These are phyloP conservation scores for Neodiprion lecontei DNA, from an alignment of 1,140 invertebrate genomes.

Conservation along the genomic window DNA sequence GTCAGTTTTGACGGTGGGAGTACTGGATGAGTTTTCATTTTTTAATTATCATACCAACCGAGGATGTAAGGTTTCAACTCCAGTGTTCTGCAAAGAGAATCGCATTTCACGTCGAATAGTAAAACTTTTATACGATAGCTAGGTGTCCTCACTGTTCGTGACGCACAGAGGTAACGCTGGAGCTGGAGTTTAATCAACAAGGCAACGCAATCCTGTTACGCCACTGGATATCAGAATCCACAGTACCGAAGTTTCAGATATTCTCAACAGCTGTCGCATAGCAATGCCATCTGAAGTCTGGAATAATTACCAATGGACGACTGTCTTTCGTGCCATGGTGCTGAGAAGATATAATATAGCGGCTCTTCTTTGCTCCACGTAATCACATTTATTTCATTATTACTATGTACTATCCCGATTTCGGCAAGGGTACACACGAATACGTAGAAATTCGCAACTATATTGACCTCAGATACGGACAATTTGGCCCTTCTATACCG, in stretches of 20 bases:
- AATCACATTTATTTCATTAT: too few species aligned
- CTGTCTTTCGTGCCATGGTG: not conserved
- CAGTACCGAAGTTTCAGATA: not conserved
- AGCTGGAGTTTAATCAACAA: not conserved
- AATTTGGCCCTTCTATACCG: not conserved
- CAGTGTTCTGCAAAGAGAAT: too few species aligned
- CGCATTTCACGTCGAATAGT: too few species aligned
- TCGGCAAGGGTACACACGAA: not conserved
- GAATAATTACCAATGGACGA: not conserved
- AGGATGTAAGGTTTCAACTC: too few species aligned
- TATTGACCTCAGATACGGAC: not conserved
- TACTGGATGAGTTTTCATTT: too few species aligned
- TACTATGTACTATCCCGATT: not conserved
- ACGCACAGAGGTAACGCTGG: not conserved
- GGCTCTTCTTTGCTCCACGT: too few species aligned
- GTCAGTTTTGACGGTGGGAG: not conserved
- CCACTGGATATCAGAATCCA: not conserved
- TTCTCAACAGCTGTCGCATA: not conserved
- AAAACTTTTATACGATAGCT: too few species aligned
- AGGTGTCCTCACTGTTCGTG: too few species aligned
- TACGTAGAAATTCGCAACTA: not conserved
- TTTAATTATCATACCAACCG: too few species aligned
- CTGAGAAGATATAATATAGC: too few species aligned
- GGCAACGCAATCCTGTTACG: not conserved
- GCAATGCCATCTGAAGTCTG: not conserved